phyloP scores from a whole-genome alignment of 2,797 vertebrate genomes.

The Sylvia borin region DNA sequence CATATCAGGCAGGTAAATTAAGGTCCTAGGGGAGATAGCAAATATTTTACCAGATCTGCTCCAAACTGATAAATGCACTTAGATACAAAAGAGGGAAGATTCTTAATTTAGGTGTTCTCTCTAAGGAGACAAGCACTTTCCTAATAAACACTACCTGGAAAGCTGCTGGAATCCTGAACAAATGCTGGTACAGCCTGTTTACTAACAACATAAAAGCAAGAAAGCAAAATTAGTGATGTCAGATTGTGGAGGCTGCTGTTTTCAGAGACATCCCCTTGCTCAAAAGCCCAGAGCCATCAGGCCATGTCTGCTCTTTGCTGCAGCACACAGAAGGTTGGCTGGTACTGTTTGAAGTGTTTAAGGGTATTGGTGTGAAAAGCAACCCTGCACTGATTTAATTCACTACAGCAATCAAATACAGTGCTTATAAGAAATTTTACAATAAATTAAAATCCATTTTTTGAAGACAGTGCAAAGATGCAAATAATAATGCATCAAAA shows the following conservation, averaged over 20 bases:
- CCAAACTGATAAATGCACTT: background rate
- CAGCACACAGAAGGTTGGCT: background rate
- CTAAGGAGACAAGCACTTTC: background rate
- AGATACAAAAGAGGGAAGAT: background rate
- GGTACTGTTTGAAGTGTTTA: background rate
- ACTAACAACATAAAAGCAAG: fast-evolving
- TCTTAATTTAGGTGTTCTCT: background rate
- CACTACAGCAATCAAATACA: background rate
- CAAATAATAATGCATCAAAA: background rate
- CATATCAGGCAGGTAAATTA: background rate
- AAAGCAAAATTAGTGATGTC: background rate
- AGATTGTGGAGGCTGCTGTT: background rate
- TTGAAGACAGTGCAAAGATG: background rate
- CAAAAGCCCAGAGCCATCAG: background rate
- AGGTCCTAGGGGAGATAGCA: background rate
- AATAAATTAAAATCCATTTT: background rate
- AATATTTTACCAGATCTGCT: background rate
- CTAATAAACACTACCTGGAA: background rate
- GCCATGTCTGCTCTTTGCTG: background rate
- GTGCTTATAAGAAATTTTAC: background rate
- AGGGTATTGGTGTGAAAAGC: background rate
- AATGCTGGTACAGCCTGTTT: background rate
- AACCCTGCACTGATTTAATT: background rate
- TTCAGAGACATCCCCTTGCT: background rate
- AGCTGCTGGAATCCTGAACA: background rate